Base-by-base conservation (phyloP, 2,888 invertebrate species). In the Plemyria rubiginata region DNA sequence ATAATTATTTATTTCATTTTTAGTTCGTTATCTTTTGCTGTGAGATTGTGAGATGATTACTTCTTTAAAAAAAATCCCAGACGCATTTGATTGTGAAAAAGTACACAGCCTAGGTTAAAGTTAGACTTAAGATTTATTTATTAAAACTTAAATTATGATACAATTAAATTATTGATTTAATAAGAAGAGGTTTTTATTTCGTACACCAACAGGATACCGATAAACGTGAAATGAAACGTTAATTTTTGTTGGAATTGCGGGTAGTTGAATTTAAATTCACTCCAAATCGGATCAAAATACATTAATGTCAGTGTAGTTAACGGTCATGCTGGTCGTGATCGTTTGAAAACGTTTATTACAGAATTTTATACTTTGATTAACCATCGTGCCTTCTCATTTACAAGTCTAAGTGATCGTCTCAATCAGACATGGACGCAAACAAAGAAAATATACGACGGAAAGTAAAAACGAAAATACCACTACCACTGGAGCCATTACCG, bases 11-110 rank as follows among this genome's bases (percentile, higher is more conserved):
- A 71, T 8, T 66, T n/a, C n/a, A 66, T 70, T 41, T 62, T 65
- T 65, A 66, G 70, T 62, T 70, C 58, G 66, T 70, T 73, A 70
- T 65, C 65, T 78, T n/a, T n/a, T 78, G 79, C 81, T 85, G 81
- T 81, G 79, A 57, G 54, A 51, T 65, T 85, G 81, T 81, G 79
- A 57, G 54, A 51, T 65, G 66, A 71, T 74, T 70, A 67, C 62
- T 78, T 77, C 79, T 80, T 84, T 79, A 81, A 75, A 60, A 60
- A 75, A 60, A 60, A 65, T 85, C 81, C 87, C 93, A 93, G 93
- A 93, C 80, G 93, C 93, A 93, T 93, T 93, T 93, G 93, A 93
- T 93, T 86, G 84, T 76, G 78, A 87, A 87, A 89, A 91, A 93
- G 93, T 93, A 93, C 93, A 93, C 88, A 91, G 85, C 80, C 62